A percentile compares a stretch with the other conserved stretches of the same genome.
Evolutionary conservation across 92 coral and sea anemone genomes (phyloP).

Genomic region (Galaxea fascicularis): DNA sequence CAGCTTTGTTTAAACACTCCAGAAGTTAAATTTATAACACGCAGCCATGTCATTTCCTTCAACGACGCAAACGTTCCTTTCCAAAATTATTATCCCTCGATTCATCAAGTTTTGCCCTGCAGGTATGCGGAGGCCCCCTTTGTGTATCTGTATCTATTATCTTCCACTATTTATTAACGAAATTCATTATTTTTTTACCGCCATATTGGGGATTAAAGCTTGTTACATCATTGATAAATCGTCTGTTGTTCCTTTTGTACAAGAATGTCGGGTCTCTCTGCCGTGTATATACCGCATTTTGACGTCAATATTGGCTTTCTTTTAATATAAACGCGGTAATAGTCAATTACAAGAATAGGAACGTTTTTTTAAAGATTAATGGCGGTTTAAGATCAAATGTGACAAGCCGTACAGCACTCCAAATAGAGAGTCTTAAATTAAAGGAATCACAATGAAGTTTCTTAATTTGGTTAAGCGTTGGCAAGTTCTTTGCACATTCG

Average conservation of each 20-base stretch:
- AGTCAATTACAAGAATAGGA: neutral
- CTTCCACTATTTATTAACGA: neutral
- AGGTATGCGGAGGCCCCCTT: slow-evolving; percentile 25
- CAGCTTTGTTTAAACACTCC: too few relatives aligned
- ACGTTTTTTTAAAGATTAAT: neutral
- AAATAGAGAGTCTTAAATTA: neutral
- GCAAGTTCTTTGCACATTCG: too few relatives aligned
- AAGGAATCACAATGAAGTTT: neutral
- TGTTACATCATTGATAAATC: neutral
- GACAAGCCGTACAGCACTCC: slow-evolving; percentile 19
- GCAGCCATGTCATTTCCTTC: too few relatives aligned
- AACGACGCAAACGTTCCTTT: too few relatives aligned
- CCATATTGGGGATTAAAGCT: slow-evolving; percentile 2
- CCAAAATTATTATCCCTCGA: too few relatives aligned
- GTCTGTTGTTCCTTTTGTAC: slow-evolving; percentile 12
- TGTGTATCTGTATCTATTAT: neutral
- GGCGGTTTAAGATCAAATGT: slow-evolving; percentile 10
- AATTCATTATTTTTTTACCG: neutral
- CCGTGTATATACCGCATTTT: neutral
- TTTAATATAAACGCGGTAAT: neutral
- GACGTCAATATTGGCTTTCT: slow-evolving; percentile 16
- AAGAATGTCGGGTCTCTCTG: slow-evolving; percentile 11
- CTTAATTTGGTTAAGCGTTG: neutral
- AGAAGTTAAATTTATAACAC: too few relatives aligned
- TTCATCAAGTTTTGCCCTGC: neutral